Conservation (phyloP, 1,140 invertebrate genomes). For the Ceratosolen fusciceps region DNA sequence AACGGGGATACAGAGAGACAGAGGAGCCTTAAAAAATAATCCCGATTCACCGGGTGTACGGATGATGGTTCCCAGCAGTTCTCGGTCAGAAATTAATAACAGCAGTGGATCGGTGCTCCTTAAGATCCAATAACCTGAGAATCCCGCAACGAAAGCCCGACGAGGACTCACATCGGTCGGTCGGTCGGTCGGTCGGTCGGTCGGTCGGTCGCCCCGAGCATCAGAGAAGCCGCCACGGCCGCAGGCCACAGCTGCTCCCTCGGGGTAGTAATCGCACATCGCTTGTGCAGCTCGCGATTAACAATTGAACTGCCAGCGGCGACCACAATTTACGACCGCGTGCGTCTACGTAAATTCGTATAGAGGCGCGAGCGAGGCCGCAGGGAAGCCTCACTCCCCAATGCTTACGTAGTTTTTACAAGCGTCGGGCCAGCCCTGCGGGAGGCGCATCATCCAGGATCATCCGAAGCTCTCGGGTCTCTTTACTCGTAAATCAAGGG, state of each 20-base stretch:
- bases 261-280: background rate
- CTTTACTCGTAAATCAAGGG: slow-evolving; percentile 34
- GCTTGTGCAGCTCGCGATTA: slow-evolving; percentile 18
- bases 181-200: no score
- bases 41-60: no score
- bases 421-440: slow-evolving; percentile 7
- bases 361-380: background rate
- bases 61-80: no score
- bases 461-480: no score
- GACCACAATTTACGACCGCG: slow-evolving; percentile 20
- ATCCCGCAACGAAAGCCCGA: slow-evolving; percentile 1
- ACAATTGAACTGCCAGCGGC: slow-evolving; percentile 36
- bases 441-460: background rate
- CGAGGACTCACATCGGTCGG: background rate
- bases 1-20: no score
- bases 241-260: background rate
- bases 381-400: background rate
- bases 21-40: no score
- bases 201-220: background rate
- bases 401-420: slow-evolving; percentile 29
- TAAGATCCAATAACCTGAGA: no score
- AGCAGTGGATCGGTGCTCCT: no score
- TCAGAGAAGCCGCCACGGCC: slow-evolving; percentile 1
- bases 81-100: no score
- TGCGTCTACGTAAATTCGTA: background rate